Evolutionary conservation across 2,888 invertebrate genomes (phyloP), one percentile per base, ranked within the genome.

Genomic region (Lycaena phlaeas): DNA sequence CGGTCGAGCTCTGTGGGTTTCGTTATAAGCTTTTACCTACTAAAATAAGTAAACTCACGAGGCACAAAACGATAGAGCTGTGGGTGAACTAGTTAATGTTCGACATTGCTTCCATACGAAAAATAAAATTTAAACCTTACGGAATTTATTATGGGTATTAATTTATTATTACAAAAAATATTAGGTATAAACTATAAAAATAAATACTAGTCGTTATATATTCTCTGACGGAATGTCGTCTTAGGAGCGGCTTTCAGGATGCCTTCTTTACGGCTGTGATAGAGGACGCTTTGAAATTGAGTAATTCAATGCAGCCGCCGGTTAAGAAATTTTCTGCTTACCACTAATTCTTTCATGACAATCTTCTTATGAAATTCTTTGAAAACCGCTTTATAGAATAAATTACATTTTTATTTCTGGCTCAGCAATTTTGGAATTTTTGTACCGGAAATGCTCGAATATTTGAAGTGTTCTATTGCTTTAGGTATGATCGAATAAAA

Each of bases 251-350:
- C 38, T 37, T 27, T 30, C 27, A 17, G 31, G 26, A 43, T 22
- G 38, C 25, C 31, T 39, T 41, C 38, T 41, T 41, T n/a, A 17
- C 30, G 27, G 37, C 28, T 12, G 39, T 27, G 41, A 44, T 38
- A 36, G 40, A 43, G 40, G 38, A 36, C 36, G 43, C 31, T 43
- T 46, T 44, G 46, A 46, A 46, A 46, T 40, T 47, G 45, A 49
- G 43, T 47, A 45, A 47, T 47, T 43, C 41, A 34, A 40, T 34
- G 42, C 36, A 42, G 42, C 45, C 44, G 30, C 15, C 14, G 30
- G 42, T 42, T 18, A 27, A 34, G 36, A 38, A 38, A 38, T 44
- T 14, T 18, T 31, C 17, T 31, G n/a, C 10, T 29, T 22, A 12
- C 29, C 12, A 11, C 38, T 30, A 29, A 38, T 30, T 43, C 22